Percentiles rank a stretch among this genome's conserved stretches.
phyloP scores from a whole-genome alignment of 2,888 invertebrate genomes.

The Emesis russula region DNA sequence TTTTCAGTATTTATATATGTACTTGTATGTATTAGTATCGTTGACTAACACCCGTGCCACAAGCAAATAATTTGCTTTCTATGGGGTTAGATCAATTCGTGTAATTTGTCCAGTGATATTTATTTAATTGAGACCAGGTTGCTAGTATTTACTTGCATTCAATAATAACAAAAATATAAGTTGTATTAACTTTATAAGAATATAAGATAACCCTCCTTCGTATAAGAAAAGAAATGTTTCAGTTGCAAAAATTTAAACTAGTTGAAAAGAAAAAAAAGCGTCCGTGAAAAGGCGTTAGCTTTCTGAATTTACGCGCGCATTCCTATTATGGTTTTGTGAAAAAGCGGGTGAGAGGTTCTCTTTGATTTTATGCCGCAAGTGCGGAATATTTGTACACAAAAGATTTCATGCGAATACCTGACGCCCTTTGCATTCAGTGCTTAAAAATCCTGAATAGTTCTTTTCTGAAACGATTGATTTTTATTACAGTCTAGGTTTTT shows the following conservation, averaged over 20 bases:
- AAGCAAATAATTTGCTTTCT: too few relatives aligned
- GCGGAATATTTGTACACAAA: slow-evolving; percentile 5
- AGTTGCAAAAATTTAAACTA: too few relatives aligned
- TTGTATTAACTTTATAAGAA: background rate
- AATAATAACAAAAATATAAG: background rate
- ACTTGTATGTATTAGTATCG: too few relatives aligned
- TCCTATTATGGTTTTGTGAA: background rate
- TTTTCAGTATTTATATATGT: too few relatives aligned
- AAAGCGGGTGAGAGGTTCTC: background rate
- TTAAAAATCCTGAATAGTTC: background rate
- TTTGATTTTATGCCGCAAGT: slow-evolving; percentile 13
- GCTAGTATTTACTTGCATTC: background rate
- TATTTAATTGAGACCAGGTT: too few relatives aligned
- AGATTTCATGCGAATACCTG: slow-evolving; percentile 6
- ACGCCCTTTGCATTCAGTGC: background rate
- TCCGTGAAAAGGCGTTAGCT: background rate
- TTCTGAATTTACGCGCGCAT: background rate
- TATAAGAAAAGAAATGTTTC: background rate
- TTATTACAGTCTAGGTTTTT: background rate
- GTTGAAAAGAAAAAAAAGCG: too few relatives aligned
- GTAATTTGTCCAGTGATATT: too few relatives aligned
- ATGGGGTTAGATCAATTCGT: too few relatives aligned
- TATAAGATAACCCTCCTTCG: too few relatives aligned
- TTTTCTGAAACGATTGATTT: background rate
- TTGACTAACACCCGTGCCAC: too few relatives aligned